Conservation (phyloP, 2,113 vertebrate genomes). For the Leucopsar rothschildi region DNA sequence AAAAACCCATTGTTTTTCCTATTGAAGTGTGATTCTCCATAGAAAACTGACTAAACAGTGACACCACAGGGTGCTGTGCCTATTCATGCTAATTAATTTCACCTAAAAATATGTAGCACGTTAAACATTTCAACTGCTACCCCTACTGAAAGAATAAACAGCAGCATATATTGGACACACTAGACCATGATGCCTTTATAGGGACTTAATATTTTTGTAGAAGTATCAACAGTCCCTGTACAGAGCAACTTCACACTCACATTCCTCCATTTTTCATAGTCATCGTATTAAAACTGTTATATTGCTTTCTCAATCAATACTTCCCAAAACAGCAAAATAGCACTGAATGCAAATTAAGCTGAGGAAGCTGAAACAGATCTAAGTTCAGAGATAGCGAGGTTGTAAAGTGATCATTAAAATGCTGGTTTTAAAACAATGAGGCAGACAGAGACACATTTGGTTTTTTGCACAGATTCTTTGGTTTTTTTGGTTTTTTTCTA, state of each 20-base stretch:
- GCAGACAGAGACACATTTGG: neutral
- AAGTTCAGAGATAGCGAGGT: neutral
- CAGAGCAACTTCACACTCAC: neutral
- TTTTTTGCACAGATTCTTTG: neutral
- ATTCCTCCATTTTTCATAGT: neutral
- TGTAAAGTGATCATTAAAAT: neutral
- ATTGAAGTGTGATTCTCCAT: neutral
- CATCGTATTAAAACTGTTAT: neutral
- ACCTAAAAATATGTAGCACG: neutral
- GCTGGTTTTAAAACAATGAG: neutral
- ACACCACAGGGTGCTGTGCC: constrained; percentile 14
- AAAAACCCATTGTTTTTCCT: neutral
- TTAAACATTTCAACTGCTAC: neutral
- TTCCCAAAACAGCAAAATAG: neutral
- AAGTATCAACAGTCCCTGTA: neutral
- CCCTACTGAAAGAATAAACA: neutral
- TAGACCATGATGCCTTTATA: neutral
- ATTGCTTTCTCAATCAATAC: neutral
- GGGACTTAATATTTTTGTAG: neutral
- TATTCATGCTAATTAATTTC: constrained; percentile 1
- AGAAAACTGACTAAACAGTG: constrained; percentile 49
- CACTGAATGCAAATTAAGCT: neutral
- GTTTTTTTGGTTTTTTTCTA: neutral
- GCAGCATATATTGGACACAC: neutral
- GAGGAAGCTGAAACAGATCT: neutral